Conservation (phyloP, 1,140 invertebrate species). For the Lucilia cuprina region DNA sequence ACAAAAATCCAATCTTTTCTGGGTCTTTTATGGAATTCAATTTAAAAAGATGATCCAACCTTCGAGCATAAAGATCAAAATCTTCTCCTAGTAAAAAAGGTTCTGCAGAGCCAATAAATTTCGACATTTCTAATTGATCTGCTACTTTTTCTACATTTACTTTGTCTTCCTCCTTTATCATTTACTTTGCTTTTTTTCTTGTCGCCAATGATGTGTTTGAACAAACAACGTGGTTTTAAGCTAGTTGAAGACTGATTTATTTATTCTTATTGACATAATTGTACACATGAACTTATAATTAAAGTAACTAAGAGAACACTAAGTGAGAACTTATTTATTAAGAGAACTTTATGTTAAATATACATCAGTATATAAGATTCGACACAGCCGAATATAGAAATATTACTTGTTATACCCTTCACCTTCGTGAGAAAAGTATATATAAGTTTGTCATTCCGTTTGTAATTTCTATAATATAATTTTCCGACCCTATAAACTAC, state of each 20-base stretch:
- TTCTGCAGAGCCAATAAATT: too few relatives aligned
- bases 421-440: too few relatives aligned
- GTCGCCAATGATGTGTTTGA: background rate
- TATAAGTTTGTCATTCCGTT: too few relatives aligned
- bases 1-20: background rate
- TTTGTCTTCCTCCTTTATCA: background rate
- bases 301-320: too few relatives aligned
- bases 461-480: too few relatives aligned
- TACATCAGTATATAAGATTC: too few relatives aligned
- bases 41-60: background rate
- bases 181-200: background rate
- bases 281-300: too few relatives aligned
- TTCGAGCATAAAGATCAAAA: background rate
- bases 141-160: background rate
- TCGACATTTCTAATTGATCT: too few relatives aligned
- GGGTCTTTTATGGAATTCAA: background rate
- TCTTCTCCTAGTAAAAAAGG: background rate
- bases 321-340: background rate
- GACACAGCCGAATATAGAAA: too few relatives aligned
- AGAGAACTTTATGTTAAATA: background rate
- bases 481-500: too few relatives aligned
- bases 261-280: background rate
- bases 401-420: too few relatives aligned
- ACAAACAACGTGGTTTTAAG: background rate
- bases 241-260: background rate